Evolutionary conservation across 2,113 vertebrate species (phyloP).

Genomic region (Antennarius striatus): DNA sequence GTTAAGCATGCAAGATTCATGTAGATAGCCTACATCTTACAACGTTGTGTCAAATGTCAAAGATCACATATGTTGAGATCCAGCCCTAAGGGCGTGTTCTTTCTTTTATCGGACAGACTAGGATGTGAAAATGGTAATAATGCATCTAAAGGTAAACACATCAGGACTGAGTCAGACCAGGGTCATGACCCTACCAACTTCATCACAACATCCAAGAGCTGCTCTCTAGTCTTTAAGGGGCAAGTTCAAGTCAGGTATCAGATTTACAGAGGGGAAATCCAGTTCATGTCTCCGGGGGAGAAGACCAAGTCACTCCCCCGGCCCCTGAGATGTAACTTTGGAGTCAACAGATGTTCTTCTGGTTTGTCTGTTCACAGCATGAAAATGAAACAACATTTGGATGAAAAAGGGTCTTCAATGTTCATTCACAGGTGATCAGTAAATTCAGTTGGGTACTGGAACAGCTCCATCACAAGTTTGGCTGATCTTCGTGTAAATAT

Average conservation of each 20-base stretch:
- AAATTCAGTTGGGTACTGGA: too few relatives aligned
- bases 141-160: slow-evolving; percentile 7
- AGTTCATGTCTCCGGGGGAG: background rate
- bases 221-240: background rate
- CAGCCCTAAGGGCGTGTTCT: slow-evolving; percentile 9
- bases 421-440: too few relatives aligned
- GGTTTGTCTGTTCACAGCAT: too few relatives aligned
- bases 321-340: background rate
- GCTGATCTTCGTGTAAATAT: too few relatives aligned
- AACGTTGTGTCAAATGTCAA: slow-evolving; percentile 46
- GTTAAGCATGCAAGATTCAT: slow-evolving; percentile 45
- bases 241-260: background rate
- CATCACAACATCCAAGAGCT: slow-evolving; percentile 2
- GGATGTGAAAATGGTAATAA: slow-evolving; percentile 9
- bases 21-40: slow-evolving; percentile 25
- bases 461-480: too few relatives aligned
- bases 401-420: too few relatives aligned
- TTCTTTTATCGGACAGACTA: slow-evolving; percentile 9
- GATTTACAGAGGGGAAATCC: background rate
- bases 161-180: slow-evolving; percentile 12
- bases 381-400: too few relatives aligned
- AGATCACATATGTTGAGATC: slow-evolving; percentile 28
- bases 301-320: background rate
- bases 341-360: too few relatives aligned
- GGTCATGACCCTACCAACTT: background rate